phyloP scores from a whole-genome alignment of 2,797 vertebrate species.

The Fratercula arctica region DNA sequence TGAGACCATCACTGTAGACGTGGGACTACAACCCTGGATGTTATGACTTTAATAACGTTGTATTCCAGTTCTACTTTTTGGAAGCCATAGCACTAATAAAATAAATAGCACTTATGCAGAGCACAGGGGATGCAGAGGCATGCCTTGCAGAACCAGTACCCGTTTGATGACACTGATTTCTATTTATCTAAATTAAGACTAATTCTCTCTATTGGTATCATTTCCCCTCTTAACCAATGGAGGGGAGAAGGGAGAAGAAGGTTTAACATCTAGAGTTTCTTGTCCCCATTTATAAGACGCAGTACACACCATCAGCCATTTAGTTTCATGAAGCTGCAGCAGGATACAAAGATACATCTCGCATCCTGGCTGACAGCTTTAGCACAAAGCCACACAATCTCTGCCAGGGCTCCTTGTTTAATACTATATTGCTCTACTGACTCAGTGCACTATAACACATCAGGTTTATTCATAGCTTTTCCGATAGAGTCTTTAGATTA shows the following conservation, averaged over 20 bases:
- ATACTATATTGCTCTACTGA: not conserved
- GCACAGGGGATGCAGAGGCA: not conserved
- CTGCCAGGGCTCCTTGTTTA: not conserved
- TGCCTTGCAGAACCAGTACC: not conserved
- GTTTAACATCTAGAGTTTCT: not conserved
- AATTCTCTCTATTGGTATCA: not conserved
- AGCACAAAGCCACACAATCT: not conserved
- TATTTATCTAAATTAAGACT: not conserved
- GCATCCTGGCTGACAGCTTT: not conserved
- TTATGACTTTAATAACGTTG: fast-evolving
- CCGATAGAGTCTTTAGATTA: conserved; percentile 1
- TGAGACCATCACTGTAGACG: not conserved
- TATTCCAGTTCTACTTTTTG: not conserved
- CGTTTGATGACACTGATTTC: not conserved
- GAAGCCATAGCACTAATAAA: not conserved
- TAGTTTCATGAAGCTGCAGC: not conserved
- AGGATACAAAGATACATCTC: not conserved
- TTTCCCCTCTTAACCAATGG: not conserved
- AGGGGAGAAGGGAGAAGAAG: not conserved
- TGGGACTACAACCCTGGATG: not conserved
- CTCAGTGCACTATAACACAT: not conserved
- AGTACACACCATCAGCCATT: not conserved
- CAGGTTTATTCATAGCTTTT: conserved; percentile 3
- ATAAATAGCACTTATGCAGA: not conserved
- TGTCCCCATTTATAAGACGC: not conserved